A percentile compares a stretch with the other conserved stretches of the same genome.
These are phyloP conservation scores for Nephrocerus scutellatus DNA, from an alignment of 2,888 invertebrate genomes.

Conservation along the genomic window DNA sequence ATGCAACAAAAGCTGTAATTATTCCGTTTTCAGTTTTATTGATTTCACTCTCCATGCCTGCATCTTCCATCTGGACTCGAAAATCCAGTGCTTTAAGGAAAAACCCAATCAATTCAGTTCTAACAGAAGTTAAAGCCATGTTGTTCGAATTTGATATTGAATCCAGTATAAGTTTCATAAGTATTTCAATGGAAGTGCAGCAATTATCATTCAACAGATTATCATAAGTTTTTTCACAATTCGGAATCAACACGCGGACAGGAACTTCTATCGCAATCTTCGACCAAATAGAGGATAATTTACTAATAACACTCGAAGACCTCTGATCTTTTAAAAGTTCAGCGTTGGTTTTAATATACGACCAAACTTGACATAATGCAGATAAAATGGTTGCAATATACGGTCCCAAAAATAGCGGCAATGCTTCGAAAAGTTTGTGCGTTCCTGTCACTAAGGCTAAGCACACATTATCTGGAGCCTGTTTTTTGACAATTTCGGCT, in stretches of 20 bases:
- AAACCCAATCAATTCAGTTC: conserved; percentile 64
- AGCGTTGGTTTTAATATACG: conserved; percentile 36
- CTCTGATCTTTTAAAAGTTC: conserved; percentile 50
- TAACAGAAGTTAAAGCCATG: conserved; percentile 58
- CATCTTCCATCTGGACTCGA: conserved; percentile 51
- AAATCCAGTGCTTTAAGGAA: conserved; percentile 68
- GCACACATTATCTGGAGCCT: conserved; percentile 37
- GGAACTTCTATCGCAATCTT: conserved; percentile 64
- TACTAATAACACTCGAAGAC: conserved; percentile 52
- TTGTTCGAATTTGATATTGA: conserved; percentile 59
- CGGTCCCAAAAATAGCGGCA: conserved; percentile 78
- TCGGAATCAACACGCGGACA: conserved; percentile 69
- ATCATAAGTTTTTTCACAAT: conserved; percentile 60
- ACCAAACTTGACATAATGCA: conserved; percentile 56
- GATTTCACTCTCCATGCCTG: conserved; percentile 43
- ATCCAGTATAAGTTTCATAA: conserved; percentile 71
- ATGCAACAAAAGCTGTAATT: conserved; percentile 67
- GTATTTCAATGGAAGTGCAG: conserved; percentile 57
- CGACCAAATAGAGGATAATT: conserved; percentile 56
- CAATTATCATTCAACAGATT: conserved; percentile 53
- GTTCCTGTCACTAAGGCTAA: conserved; percentile 61
- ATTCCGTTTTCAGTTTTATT: conserved; percentile 65
- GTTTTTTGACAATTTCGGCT: conserved; percentile 49
- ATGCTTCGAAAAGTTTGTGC: conserved; percentile 72
- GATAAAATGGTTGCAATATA: conserved; percentile 68